Evolutionary conservation across 2,113 vertebrate species (phyloP).

Genomic region (Mionectes macconnelli): DNA sequence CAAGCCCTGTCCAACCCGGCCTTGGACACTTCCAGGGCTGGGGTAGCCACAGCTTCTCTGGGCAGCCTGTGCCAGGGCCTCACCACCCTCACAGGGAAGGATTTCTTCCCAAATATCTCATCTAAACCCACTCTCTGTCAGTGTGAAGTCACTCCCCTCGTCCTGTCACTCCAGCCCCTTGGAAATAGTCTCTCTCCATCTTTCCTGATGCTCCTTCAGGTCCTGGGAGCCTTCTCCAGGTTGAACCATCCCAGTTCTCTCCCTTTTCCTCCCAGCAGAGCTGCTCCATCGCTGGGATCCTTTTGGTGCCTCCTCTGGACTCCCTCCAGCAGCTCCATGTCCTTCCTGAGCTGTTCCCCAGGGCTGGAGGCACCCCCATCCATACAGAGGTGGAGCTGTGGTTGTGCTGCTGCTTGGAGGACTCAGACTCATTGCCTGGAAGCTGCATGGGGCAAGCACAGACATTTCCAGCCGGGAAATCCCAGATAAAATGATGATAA

Average conservation of each 20-base stretch:
- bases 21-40: neutral
- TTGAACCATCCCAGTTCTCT: neutral
- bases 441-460: neutral
- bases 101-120: too few relatives aligned
- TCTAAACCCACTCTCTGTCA: neutral
- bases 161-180: neutral
- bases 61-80: neutral
- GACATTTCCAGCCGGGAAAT: neutral
- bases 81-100: neutral
- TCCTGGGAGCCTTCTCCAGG: neutral
- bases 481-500: neutral
- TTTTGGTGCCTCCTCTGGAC: neutral
- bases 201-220: neutral
- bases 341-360: neutral
- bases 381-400: fast-evolving
- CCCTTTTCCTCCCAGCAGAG: neutral
- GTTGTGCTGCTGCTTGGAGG: neutral
- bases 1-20: neutral
- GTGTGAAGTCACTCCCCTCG: neutral
- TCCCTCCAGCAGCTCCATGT: fast-evolving
- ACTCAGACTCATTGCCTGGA: neutral
- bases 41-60: neutral
- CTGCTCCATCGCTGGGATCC: neutral
- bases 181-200: neutral
- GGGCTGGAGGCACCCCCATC: neutral